Base-by-base conservation (phyloP, 2,888 invertebrate species). In the Drosophila setosimentum region DNA sequence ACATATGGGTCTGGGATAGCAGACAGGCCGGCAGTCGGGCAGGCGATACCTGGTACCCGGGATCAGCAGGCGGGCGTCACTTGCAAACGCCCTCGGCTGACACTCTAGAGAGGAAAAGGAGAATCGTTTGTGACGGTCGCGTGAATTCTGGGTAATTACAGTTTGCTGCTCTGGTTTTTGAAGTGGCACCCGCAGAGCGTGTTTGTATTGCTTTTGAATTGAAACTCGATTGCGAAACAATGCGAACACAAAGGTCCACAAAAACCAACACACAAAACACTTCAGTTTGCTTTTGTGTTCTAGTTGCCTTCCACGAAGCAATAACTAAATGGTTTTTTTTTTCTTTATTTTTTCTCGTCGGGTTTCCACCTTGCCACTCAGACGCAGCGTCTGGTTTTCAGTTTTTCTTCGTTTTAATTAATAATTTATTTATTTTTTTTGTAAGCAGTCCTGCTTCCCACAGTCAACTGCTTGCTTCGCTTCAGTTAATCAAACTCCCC, bases 141-240 rank as follows among this genome's bases (percentile, higher is more conserved):
- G 85, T 87, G 85, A 85, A 90, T 85, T 85, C 90, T 61, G 69
- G 85, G 80, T 90, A 85, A 85, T 85, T 85, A 85, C 80, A 74
- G 59, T 64, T 51, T 30, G 35, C 40, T 48, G 27, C 40, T 42
- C 29, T 29, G 45, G n/a, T 35, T 49, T 29, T 60, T 30, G 79
- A 87, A 90, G 90, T 77, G 89, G 77, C 84, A 77, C 86, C 86
- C 87, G 86, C 89, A 80, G 86, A 67, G 86, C 82, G 63, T 87
- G 89, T 87, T 87, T 87, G 87, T 79, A 87, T 90, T 90, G 90
- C 85, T 77, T 83, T 90, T 84, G 84, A 90, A 87, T 87, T 87
- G 89, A 77, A 78, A 80, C 65, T 90, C 90, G 83, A 85, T 85
- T 85, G 90, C 86, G 73, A 85, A 85, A 85, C 90, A 85, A 85